These are phyloP conservation scores for Pantherophis vulpinus DNA, from an alignment of 2,797 vertebrate species.

Conservation along the genomic window DNA sequence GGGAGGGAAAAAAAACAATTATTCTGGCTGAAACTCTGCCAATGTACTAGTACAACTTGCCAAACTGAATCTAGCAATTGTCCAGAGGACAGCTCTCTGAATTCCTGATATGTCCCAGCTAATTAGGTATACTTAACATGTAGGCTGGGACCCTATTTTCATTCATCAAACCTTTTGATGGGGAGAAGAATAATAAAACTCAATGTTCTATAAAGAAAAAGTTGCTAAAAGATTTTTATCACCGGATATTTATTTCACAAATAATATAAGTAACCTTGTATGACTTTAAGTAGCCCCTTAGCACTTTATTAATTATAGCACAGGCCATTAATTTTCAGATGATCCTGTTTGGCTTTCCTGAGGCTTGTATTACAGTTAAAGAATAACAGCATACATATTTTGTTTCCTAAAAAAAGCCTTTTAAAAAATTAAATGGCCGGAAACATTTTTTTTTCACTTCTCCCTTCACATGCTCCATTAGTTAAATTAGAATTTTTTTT, in stretches of 20 bases:
- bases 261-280: slow-evolving; percentile 60
- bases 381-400: slow-evolving; percentile 62
- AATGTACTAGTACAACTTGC: neutral
- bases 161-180: neutral
- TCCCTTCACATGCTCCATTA: neutral
- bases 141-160: neutral
- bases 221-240: neutral
- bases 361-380: slow-evolving; percentile 63
- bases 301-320: slow-evolving; percentile 46
- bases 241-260: neutral
- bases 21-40: neutral
- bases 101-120: neutral
- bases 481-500: neutral
- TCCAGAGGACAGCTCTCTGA: neutral
- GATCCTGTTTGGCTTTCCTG: slow-evolving; percentile 46
- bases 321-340: slow-evolving; percentile 62
- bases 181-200: neutral
- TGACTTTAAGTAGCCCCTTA: slow-evolving; percentile 63
- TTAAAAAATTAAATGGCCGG: slow-evolving; percentile 46
- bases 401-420: slow-evolving; percentile 47
- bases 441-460: slow-evolving; percentile 7
- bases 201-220: neutral
- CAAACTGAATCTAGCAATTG: neutral
- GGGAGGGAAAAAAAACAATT: neutral
- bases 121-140: neutral